phyloP scores from a whole-genome alignment of 92 coral and sea anemone species.

The Metridium senile region DNA sequence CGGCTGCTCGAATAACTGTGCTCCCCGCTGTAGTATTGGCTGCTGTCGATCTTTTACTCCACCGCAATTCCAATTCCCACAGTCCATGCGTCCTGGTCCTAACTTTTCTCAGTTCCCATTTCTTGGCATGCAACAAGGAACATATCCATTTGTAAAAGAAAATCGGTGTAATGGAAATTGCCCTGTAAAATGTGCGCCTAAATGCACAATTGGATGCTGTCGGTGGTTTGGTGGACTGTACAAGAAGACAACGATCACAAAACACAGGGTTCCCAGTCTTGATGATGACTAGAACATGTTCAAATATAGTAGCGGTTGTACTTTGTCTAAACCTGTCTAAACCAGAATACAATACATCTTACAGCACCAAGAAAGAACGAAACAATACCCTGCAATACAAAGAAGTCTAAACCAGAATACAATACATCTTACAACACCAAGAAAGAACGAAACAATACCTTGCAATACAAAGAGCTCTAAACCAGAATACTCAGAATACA shows the following conservation, averaged over 20 bases:
- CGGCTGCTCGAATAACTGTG: background rate
- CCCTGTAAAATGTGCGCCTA: slow-evolving; percentile 52
- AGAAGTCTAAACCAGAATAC: no score
- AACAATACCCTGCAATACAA: no score
- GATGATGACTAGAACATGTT: background rate
- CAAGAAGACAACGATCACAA: slow-evolving; percentile 4
- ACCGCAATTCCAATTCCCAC: slow-evolving; percentile 2
- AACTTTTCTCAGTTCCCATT: background rate
- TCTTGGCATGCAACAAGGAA: slow-evolving; percentile 15
- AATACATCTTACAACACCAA: no score
- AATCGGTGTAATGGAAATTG: slow-evolving; percentile 27
- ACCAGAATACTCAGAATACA: no score
- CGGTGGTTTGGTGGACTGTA: slow-evolving; percentile 25
- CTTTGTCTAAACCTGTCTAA: no score
- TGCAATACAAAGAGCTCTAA: no score
- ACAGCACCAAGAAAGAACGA: no score
- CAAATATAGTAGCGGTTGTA: no score
- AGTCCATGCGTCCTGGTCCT: background rate
- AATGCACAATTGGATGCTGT: slow-evolving; percentile 47
- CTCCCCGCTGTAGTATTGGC: background rate
- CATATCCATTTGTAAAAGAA: slow-evolving; percentile 21
- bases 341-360: no score
- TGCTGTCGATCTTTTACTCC: background rate
- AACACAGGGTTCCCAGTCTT: background rate
- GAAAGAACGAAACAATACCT: no score